Evolutionary conservation across 1,140 invertebrate genomes (phyloP).

Genomic region (Drosophila takahashii): DNA sequence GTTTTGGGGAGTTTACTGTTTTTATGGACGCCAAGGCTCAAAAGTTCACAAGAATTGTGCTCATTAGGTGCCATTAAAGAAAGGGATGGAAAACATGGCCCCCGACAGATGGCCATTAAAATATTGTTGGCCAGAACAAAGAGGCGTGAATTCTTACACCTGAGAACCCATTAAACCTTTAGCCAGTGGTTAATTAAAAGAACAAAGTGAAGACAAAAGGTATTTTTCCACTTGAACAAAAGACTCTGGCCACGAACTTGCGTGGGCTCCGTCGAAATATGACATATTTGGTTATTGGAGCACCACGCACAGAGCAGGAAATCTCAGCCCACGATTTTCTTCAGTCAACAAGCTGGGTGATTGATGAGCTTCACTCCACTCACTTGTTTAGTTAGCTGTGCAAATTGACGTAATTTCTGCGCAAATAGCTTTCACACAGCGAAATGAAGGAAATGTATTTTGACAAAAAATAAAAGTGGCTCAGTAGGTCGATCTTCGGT

Average conservation of each 20-base stretch:
- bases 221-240: slow-evolving; percentile 36
- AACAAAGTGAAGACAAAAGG: slow-evolving; percentile 16
- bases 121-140: slow-evolving; percentile 11
- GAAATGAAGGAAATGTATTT: slow-evolving; percentile 43
- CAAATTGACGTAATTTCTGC: slow-evolving; percentile 70
- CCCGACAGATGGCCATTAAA: slow-evolving; percentile 24
- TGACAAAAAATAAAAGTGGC: slow-evolving; percentile 38
- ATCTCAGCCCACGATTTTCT: slow-evolving; percentile 52
- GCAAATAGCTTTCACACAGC: slow-evolving; percentile 45
- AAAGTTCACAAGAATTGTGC: slow-evolving; percentile 42
- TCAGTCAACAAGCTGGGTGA: slow-evolving; percentile 58
- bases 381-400: slow-evolving; percentile 39
- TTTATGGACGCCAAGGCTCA: slow-evolving; percentile 18
- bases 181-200: slow-evolving; percentile 48
- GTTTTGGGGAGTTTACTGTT: slow-evolving; percentile 20
- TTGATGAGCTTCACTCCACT: slow-evolving; percentile 55
- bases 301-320: slow-evolving; percentile 57
- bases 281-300: slow-evolving; percentile 73
- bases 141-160: slow-evolving; percentile 52
- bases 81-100: neutral
- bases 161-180: slow-evolving; percentile 19
- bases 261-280: slow-evolving; percentile 28
- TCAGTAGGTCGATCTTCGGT: slow-evolving; percentile 52
- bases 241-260: slow-evolving; percentile 63
- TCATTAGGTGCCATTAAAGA: slow-evolving; percentile 30